Percentiles rank a stretch among this genome's conserved stretches.
Evolutionary conservation across 2,888 invertebrate species (phyloP).

Genomic region (Luffia ferchaultella): DNA sequence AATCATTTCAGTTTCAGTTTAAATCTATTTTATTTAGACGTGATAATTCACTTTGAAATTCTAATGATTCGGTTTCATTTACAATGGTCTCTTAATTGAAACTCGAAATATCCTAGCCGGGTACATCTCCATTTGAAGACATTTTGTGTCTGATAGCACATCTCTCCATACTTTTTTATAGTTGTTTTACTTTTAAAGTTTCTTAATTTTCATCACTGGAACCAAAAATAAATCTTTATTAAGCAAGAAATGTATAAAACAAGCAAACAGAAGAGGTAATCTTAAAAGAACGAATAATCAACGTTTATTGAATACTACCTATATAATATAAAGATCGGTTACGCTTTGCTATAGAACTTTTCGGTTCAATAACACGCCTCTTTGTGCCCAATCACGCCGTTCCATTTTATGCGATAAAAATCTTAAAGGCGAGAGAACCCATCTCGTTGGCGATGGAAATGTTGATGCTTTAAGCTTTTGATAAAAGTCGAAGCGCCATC

Average conservation of each 20-base stretch:
- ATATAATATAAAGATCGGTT: not conserved
- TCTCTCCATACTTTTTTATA: no score
- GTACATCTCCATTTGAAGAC: no score
- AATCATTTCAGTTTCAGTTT: no score
- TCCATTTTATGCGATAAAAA: not conserved
- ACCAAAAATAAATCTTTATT: not conserved
- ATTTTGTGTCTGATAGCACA: no score
- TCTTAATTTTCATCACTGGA: no score
- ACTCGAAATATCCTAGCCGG: no score
- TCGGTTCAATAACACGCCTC: not conserved
- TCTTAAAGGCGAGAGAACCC: not conserved
- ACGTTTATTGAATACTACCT: not conserved
- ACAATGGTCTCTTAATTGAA: no score
- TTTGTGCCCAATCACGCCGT: not conserved
- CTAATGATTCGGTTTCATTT: no score
- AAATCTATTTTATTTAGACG: no score
- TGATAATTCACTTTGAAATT: no score
- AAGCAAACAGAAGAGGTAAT: not conserved
- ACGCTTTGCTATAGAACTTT: not conserved
- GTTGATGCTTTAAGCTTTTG: not conserved
- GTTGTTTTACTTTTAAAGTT: no score
- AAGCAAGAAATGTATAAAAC: not conserved
- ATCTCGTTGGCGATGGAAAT: not conserved
- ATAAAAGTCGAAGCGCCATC: no score
- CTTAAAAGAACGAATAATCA: not conserved